Evolutionary conservation across 2,113 vertebrate genomes (phyloP), one percentile per base, ranked within the genome.

Genomic region (Atherinomorus stipes): DNA sequence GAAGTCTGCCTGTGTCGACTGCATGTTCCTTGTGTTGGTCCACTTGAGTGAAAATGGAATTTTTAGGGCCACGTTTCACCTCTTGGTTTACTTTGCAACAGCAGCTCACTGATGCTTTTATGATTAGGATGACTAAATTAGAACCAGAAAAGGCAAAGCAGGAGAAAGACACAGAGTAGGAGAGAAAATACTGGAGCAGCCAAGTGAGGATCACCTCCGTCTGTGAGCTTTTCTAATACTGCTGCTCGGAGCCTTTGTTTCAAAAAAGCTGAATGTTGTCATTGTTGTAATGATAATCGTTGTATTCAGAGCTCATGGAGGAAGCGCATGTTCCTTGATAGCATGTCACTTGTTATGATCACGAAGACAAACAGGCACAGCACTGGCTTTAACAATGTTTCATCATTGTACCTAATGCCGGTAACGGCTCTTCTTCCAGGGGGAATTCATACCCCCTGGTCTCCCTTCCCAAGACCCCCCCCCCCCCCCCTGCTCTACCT

Each of bases 1-100:
- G 71, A 83, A 77, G 76, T 74, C 67, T 26, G 72, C 50, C 78
- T 80, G 62, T 57, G 74, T 81, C 78, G 71, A 8, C 72, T 71
- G 64, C 76, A 34, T 73, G 80, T 77, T 83, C 72, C 85, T 80
- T 63, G 73, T 85, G 80, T 68, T 70, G 71, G 87, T 88, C 81
- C 89, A 90, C 88, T 93, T 91, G 83, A 92, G 83, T 73, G 87
- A 85, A 91, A 87, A 89, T 90, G 73, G 83, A 88, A 86, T 90
- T 90, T 89, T 89, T 83, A 80, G 71, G 82, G 68, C 74, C 75
- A 49, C 56, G 22, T 91, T 92, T 91, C 86, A 87, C 90, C 88
- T 86, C 78, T 83, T 79, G 66, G 81, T 90, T 89, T 74, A 60
- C 77, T 84, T 78, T 44, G 62, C 71, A 61, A 59, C 76, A 69